These are phyloP conservation scores for Eucera pruinosa DNA, from an alignment of 2,888 invertebrate species.

Conservation along the genomic window DNA sequence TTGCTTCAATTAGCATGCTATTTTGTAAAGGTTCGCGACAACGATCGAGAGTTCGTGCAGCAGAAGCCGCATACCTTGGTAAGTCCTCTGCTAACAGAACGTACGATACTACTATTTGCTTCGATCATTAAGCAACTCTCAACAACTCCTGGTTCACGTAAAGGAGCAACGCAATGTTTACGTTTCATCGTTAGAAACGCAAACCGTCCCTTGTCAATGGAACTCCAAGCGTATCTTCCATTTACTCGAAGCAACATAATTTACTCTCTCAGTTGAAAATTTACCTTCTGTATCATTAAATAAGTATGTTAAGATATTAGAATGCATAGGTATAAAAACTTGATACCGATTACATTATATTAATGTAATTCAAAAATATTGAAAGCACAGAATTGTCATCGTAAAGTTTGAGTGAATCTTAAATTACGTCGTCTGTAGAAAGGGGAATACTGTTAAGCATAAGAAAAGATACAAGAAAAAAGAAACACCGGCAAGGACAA, in stretches of 20 bases:
- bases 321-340: neutral
- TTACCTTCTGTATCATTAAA: neutral
- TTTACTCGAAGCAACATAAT: neutral
- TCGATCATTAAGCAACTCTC: constrained; percentile 32
- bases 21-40: constrained; percentile 24
- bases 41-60: constrained; percentile 8
- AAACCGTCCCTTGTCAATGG: neutral
- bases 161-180: constrained; percentile 2
- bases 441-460: neutral
- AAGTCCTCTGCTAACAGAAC: constrained; percentile 50
- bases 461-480: neutral
- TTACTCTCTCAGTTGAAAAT: neutral
- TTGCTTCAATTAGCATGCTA: neutral
- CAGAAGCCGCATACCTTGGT: constrained; percentile 16
- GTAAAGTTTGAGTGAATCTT: neutral
- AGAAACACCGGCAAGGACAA: neutral
- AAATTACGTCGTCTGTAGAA: neutral
- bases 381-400: neutral
- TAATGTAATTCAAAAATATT: neutral
- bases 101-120: constrained; percentile 35
- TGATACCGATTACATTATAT: neutral
- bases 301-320: too few species aligned
- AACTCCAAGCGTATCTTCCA: neutral
- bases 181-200: neutral
- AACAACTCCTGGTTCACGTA: constrained; percentile 7